A percentile compares a stretch with the other conserved stretches of the same genome.
phyloP scores from a whole-genome alignment of 2,888 invertebrate species.

The Diaphora mendica region DNA sequence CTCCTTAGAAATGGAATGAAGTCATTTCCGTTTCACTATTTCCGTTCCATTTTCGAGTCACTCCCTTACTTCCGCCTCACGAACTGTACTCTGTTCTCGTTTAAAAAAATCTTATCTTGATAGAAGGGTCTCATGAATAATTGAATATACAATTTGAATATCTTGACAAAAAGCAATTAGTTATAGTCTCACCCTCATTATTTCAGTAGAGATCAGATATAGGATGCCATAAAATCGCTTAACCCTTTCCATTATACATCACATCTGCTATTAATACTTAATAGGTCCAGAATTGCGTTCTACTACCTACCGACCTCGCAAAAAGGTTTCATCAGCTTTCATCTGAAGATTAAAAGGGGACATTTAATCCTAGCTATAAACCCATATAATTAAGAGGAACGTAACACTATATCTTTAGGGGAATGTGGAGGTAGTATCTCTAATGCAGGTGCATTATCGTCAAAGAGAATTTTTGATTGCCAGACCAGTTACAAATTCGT shows the following conservation, averaged over 20 bases:
- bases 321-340: slow-evolving; percentile 55
- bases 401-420: slow-evolving; percentile 40
- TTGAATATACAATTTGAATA: slow-evolving; percentile 34
- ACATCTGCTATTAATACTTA: slow-evolving; percentile 67
- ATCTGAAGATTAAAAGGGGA: slow-evolving; percentile 63
- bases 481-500: slow-evolving; percentile 42
- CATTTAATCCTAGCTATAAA: slow-evolving; percentile 59
- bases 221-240: slow-evolving; percentile 51
- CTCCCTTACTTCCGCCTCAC: slow-evolving; percentile 53
- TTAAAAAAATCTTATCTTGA: slow-evolving; percentile 43
- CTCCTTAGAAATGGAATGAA: slow-evolving; percentile 56
- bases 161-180: slow-evolving; percentile 21
- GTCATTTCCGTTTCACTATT: slow-evolving; percentile 64
- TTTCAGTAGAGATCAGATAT: slow-evolving; percentile 58
- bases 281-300: slow-evolving; percentile 66
- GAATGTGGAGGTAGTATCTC: slow-evolving; percentile 48
- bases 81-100: slow-evolving; percentile 38
- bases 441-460: slow-evolving; percentile 66
- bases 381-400: slow-evolving; percentile 60
- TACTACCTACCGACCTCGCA: slow-evolving; percentile 42
- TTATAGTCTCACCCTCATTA: slow-evolving; percentile 32
- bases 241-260: slow-evolving; percentile 62
- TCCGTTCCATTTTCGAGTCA: slow-evolving; percentile 62
- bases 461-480: slow-evolving; percentile 62
- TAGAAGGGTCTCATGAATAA: slow-evolving; percentile 34